These are phyloP conservation scores for Peromyscus attwateri DNA, from an alignment of 2,797 vertebrate species.

Conservation along the genomic window DNA sequence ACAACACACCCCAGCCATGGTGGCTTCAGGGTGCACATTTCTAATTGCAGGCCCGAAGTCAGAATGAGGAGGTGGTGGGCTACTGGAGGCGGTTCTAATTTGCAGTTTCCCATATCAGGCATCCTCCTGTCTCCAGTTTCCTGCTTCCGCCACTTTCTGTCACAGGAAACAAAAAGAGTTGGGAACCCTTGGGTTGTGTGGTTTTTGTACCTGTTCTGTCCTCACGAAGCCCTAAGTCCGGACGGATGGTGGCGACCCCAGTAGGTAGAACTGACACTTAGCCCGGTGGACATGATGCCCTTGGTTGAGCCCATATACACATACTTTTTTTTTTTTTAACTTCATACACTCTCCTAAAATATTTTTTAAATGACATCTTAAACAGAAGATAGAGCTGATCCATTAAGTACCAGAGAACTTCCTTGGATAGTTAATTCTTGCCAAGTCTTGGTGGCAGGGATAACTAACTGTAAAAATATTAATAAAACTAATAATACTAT, in stretches of 20 bases:
- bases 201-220: not conserved
- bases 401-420: not conserved
- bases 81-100: not conserved
- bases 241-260: not conserved
- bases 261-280: not conserved
- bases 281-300: rapidly evolving
- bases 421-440: not conserved
- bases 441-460: not conserved
- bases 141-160: constrained; percentile 38
- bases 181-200: not conserved
- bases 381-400: not conserved
- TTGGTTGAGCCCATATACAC: not conserved
- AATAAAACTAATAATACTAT: not conserved
- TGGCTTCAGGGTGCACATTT: not conserved
- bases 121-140: not conserved
- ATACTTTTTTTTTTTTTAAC: not conserved
- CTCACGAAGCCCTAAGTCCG: not conserved
- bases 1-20: not conserved
- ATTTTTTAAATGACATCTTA: not conserved
- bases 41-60: not conserved
- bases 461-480: constrained; percentile 25
- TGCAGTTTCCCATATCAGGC: not conserved
- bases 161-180: constrained; percentile 25
- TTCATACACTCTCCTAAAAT: not conserved
- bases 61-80: not conserved